phyloP scores from a whole-genome alignment of 1,140 invertebrate genomes.

The Microplitis demolitor region DNA sequence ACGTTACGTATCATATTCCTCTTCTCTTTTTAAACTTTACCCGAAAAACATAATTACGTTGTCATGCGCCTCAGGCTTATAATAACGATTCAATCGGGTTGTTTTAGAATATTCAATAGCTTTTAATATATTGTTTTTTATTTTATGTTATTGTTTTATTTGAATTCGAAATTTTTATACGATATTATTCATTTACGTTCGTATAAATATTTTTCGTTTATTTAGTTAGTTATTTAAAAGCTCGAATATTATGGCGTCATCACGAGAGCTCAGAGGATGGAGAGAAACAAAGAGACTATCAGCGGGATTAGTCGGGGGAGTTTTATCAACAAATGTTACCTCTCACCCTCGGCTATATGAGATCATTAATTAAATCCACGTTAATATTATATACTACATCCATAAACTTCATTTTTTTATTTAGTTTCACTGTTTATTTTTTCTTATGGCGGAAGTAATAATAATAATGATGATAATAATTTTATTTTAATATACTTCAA shows the following conservation, averaged over 20 bases:
- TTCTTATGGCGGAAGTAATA: no score
- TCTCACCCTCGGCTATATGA: not conserved
- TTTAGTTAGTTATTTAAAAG: not conserved
- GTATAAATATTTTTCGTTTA: no score
- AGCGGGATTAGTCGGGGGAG: not conserved
- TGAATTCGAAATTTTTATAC: not conserved
- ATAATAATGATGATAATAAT: not conserved
- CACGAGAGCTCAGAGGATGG: not conserved
- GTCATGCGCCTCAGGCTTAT: not conserved
- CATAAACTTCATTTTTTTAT: not conserved
- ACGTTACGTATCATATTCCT: not conserved
- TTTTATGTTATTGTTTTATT: not conserved
- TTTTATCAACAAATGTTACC: not conserved
- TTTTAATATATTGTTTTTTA: not conserved
- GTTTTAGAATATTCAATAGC: not conserved
- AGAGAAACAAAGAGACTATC: not conserved
- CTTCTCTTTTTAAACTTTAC: not conserved
- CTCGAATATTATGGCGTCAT: not conserved
- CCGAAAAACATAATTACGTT: constrained; percentile 9
- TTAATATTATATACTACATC: not conserved
- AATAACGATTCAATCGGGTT: not conserved
- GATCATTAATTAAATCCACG: not conserved
- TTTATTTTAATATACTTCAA: not conserved
- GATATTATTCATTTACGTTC: no score
- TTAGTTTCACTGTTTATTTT: not conserved